Evolutionary conservation across 2,797 vertebrate genomes (phyloP).

Genomic region (Dermochelys coriacea): DNA sequence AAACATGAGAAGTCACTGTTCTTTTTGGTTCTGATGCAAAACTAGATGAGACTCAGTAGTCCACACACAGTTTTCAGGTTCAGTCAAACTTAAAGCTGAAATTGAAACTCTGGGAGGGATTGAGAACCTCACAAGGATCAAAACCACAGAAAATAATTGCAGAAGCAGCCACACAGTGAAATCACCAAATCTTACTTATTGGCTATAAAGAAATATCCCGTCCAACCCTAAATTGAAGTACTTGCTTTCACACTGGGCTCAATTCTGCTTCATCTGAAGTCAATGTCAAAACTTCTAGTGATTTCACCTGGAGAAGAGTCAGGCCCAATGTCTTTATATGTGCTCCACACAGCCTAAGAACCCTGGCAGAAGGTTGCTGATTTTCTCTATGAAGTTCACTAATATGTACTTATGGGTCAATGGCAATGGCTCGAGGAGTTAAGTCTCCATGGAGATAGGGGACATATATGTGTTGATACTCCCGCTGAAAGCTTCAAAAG

Average conservation of each 20-base stretch:
- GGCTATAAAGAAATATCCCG: slow-evolving; percentile 24
- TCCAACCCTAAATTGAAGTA: neutral
- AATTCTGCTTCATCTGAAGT: neutral
- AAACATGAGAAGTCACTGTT: neutral
- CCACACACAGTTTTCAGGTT: slow-evolving; percentile 13
- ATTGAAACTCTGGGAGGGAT: neutral
- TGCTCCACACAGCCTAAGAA: neutral
- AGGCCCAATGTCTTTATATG: accelerated
- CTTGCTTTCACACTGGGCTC: neutral
- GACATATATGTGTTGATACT: neutral
- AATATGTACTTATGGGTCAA: neutral
- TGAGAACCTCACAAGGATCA: neutral
- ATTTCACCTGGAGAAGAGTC: neutral
- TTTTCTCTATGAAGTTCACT: neutral
- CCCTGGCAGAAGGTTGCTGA: neutral
- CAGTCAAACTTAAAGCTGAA: slow-evolving; percentile 32
- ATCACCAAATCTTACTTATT: neutral
- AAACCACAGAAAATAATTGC: slow-evolving; percentile 23
- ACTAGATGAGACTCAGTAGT: neutral
- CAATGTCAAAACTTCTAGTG: neutral
- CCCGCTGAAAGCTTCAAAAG: slow-evolving; percentile 17
- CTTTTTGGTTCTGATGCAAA: slow-evolving; percentile 6
- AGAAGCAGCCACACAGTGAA: slow-evolving; percentile 35
- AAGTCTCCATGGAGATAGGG: neutral
- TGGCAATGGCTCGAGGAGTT: neutral